A percentile compares a stretch with the other conserved stretches of the same genome.
Evolutionary conservation across 2,888 invertebrate genomes (phyloP).

Genomic region (Synanthedon formicaeformis): DNA sequence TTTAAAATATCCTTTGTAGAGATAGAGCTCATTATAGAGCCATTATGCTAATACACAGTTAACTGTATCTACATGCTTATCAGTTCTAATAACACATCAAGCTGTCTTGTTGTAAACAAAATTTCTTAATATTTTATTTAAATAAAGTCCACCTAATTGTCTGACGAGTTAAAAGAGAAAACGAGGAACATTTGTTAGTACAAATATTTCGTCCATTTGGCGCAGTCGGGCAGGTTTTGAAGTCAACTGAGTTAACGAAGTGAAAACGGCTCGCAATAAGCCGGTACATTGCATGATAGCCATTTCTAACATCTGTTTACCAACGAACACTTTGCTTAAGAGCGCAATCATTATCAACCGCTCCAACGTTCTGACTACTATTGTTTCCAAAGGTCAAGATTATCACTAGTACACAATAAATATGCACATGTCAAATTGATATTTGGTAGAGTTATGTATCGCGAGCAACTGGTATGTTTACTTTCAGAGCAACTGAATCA

Average conservation of each 20-base stretch:
- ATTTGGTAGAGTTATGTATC: constrained; percentile 10
- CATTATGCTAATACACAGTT: too few species aligned
- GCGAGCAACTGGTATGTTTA: constrained; percentile 20
- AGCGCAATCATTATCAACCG: constrained; percentile 29
- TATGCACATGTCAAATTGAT: constrained; percentile 22
- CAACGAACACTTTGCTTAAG: constrained; percentile 38
- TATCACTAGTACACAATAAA: constrained; percentile 14
- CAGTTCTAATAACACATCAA: too few species aligned
- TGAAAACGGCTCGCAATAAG: constrained; percentile 44
- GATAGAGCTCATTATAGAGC: too few species aligned
- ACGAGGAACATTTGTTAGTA: constrained; percentile 42
- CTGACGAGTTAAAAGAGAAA: constrained; percentile 42
- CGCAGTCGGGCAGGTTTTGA: constrained; percentile 43
- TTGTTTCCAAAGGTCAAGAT: constrained; percentile 51
- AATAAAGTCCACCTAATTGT: neutral
- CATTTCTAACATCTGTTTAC: constrained; percentile 41
- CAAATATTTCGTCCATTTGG: constrained; percentile 53
- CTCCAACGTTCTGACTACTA: constrained; percentile 32
- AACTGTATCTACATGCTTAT: too few species aligned
- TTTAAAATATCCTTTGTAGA: too few species aligned
- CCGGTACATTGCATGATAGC: constrained; percentile 46
- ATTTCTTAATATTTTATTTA: neutral
- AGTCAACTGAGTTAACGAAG: constrained; percentile 39
- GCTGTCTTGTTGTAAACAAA: neutral
- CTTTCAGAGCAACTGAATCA: constrained; percentile 16